Evolutionary conservation across 2,113 vertebrate genomes (phyloP).

Genomic region (Neoarius graeffei): DNA sequence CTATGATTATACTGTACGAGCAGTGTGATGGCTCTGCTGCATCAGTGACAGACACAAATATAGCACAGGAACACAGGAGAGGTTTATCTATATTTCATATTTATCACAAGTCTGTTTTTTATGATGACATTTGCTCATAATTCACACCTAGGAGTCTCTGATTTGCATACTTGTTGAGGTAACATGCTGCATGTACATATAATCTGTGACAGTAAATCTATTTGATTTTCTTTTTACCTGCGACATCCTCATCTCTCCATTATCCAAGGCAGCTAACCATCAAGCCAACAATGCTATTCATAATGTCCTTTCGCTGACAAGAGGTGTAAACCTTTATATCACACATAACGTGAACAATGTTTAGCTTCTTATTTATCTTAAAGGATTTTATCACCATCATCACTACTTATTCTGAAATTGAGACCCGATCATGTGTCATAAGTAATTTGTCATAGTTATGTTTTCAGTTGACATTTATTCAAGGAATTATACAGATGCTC

Average conservation of each 20-base stretch:
- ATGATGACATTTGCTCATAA: neutral
- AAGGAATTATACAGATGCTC: neutral
- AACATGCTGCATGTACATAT: neutral
- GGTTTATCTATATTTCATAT: slow-evolving; percentile 7
- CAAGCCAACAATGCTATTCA: neutral
- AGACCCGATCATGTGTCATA: neutral
- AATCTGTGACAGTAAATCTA: neutral
- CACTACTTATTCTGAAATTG: neutral
- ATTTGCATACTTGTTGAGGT: neutral
- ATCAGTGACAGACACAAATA: neutral
- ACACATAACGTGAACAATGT: neutral
- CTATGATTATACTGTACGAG: neutral
- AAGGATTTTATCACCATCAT: neutral
- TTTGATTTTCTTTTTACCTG: neutral
- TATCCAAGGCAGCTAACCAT: neutral
- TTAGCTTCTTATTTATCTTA: neutral
- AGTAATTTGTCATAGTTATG: neutral
- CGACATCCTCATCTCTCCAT: neutral
- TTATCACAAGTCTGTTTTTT: neutral
- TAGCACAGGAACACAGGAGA: neutral
- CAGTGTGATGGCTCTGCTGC: neutral
- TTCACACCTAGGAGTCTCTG: neutral
- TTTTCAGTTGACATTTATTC: neutral
- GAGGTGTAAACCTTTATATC: neutral
- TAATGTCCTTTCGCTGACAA: neutral